A percentile compares a stretch with the other conserved stretches of the same genome.
phyloP scores from a whole-genome alignment of 2,888 invertebrate genomes.

The Laspeyria flexula region DNA sequence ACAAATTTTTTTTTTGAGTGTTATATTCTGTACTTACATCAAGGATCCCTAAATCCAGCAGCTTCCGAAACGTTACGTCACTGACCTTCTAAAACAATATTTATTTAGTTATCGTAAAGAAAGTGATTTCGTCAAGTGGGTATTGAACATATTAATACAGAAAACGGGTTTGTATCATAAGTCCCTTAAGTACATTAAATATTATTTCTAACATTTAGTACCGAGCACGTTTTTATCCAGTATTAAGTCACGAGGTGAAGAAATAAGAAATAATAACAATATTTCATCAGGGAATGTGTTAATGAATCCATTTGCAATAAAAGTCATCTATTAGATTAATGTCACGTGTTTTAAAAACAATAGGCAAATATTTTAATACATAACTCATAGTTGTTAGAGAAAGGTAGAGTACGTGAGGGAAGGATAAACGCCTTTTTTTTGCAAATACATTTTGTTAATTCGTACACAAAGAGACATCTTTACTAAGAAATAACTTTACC shows the following conservation, averaged over 20 bases:
- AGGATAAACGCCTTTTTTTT: no score
- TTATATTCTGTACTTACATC: no score
- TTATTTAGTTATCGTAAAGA: conserved; percentile 19
- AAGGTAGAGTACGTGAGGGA: no score
- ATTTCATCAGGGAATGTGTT: neutral
- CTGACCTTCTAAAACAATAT: conserved; percentile 14
- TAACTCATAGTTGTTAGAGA: neutral
- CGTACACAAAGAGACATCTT: no score
- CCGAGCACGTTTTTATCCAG: neutral
- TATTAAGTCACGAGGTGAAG: neutral
- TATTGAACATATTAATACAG: neutral
- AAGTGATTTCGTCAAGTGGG: conserved; percentile 26
- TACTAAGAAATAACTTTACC: no score
- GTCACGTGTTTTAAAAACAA: neutral
- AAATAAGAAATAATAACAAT: neutral
- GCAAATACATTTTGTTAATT: no score
- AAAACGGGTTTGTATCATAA: conserved; percentile 3
- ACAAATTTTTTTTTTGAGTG: no score
- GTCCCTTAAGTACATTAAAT: neutral
- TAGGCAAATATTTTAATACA: neutral
- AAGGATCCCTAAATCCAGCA: conserved; percentile 2
- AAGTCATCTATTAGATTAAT: neutral
- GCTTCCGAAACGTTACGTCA: conserved; percentile 15
- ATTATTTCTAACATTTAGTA: neutral
- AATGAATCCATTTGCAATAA: neutral